Conservation (phyloP, 2,797 vertebrate species). For the Amniataba percoides region DNA sequence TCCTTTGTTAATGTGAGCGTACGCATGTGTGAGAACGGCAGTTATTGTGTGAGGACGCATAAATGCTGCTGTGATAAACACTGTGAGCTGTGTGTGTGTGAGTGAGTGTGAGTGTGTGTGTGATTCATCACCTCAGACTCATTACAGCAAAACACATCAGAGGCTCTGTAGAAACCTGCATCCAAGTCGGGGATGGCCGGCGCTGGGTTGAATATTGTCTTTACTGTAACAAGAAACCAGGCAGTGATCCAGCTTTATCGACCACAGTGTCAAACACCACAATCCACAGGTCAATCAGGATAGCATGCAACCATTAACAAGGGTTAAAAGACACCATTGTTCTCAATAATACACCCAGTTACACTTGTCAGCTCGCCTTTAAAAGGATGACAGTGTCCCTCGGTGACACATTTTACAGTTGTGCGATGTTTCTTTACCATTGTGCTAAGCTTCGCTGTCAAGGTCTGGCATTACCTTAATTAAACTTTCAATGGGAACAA, state of each 20-base stretch:
- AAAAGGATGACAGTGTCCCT: constrained; percentile 36
- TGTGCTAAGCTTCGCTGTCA: constrained; percentile 51
- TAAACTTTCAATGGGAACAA: constrained; percentile 73
- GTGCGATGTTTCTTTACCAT: constrained; percentile 46
- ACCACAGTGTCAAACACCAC: constrained; percentile 20
- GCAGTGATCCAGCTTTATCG: constrained; percentile 13
- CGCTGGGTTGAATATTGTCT: constrained; percentile 97
- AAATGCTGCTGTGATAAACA: constrained; percentile 46
- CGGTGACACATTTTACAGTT: constrained; percentile 46
- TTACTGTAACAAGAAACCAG: constrained; percentile 86
- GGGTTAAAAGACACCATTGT: constrained; percentile 12
- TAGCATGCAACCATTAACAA: constrained; percentile 25
- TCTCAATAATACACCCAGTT: constrained; percentile 16
- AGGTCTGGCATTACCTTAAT: constrained; percentile 68
- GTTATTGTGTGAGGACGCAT: constrained; percentile 43
- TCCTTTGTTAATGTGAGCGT: constrained; percentile 19
- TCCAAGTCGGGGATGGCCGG: constrained; percentile 92
- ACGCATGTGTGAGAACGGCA: constrained; percentile 38
- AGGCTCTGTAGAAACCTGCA: constrained; percentile 89
- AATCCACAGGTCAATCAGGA: constrained; percentile 20
- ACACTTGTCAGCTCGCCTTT: constrained; percentile 34
- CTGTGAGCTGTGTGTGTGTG: constrained; percentile 31
- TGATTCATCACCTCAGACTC: constrained; percentile 93
- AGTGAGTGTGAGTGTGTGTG: constrained; percentile 38
- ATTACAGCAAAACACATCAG: constrained; percentile 97